Evolutionary conservation across 2,113 vertebrate genomes (phyloP), one percentile per base, ranked within the genome.

Genomic region (Orientallactaga bullata): DNA sequence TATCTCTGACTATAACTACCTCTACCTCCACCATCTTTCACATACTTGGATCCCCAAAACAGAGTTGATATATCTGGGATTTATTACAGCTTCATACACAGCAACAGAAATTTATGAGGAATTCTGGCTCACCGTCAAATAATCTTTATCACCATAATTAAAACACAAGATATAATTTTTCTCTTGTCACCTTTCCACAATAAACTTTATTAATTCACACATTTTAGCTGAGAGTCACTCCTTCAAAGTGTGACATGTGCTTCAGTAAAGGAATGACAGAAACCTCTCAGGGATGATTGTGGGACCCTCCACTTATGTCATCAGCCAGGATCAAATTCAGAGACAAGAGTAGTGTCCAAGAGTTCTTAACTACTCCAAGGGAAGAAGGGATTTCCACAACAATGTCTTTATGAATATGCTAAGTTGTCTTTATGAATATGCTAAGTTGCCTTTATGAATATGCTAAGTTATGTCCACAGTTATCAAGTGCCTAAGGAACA

Each of bases 141-240:
- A 58, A 78, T 28, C 32, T 39, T 23, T 80, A 39, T 85, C 58
- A 72, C 42, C 13, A 23, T 16, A 91, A 85, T n/a, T n/a, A 82
- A 95, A 96, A 32, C 2, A 88, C 0, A 39, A 51, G 16, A 26
- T 60, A 5, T 78, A 79, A 16, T 80, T 97, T 97, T 89, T 88
- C 32, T 73, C 78, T 3, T 9, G 5, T 83, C 87, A 5, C 0
- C 11, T 94, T 93, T 76, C 16, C 68, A 90, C 17, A 12, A 21
- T 28, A 72, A 73, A 73, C 83, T 78, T 81, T 39, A 88, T 78
- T 42, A 13, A 0, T 0, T 32, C 51, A 61, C 55, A 55, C 55
- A 55, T 58, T 78, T 94, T 73, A 84, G 18, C 32, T 92, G 82
- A 82, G 65, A 30, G 21, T 37, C 20, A 89, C 55, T 84, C 60